phyloP scores from a whole-genome alignment of 2,888 invertebrate genomes.

The Ceratothoa steindachneri region DNA sequence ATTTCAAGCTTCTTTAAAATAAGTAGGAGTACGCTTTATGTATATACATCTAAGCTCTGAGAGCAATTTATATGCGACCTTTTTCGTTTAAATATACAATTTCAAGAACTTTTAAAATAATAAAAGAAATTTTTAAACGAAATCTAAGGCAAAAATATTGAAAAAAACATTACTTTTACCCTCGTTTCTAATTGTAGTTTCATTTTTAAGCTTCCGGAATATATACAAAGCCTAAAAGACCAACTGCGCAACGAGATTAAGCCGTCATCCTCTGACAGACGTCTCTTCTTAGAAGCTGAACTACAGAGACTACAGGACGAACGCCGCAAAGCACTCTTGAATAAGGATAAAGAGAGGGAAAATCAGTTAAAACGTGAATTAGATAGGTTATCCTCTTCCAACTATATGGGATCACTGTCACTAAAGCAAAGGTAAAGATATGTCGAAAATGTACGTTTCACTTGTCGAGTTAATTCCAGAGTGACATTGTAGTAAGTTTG shows the following conservation, averaged over 20 bases:
- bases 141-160: too few relatives aligned
- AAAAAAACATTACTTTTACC: too few relatives aligned
- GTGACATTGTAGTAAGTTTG: neutral
- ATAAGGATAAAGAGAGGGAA: constrained; percentile 52
- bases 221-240: constrained; percentile 50
- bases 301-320: constrained; percentile 49
- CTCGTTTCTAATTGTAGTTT: too few relatives aligned
- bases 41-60: too few relatives aligned
- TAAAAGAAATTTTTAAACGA: too few relatives aligned
- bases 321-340: constrained; percentile 51
- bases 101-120: too few relatives aligned
- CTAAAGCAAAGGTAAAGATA: constrained; percentile 40
- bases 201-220: constrained; percentile 48
- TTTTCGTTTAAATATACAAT: too few relatives aligned
- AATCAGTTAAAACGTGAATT: constrained; percentile 49
- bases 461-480: neutral
- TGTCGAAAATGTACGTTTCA: neutral
- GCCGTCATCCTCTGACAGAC: constrained; percentile 49
- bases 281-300: constrained; percentile 46
- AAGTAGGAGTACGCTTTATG: too few relatives aligned
- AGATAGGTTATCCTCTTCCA: constrained; percentile 48
- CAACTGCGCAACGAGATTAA: constrained; percentile 51
- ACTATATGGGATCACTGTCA: constrained; percentile 44
- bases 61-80: too few relatives aligned
- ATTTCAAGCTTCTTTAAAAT: too few relatives aligned